Conservation (phyloP, 2,113 vertebrate genomes). For the Solea solea region DNA sequence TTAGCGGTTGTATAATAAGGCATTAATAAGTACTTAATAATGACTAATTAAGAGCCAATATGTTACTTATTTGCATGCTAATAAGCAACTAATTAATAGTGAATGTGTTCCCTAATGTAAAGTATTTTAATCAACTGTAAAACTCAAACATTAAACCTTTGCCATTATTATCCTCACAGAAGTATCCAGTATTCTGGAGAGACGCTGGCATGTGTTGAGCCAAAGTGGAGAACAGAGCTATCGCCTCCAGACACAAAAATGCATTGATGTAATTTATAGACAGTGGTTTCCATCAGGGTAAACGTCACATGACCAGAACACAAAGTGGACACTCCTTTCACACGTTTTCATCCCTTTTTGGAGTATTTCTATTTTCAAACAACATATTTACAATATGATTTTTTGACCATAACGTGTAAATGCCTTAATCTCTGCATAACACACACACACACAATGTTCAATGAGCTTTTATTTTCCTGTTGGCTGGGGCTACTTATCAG, state of each 20-base stretch:
- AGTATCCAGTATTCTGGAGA: background rate
- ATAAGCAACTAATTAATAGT: too few species aligned
- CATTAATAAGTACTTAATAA: too few species aligned
- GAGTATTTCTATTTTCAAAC: background rate
- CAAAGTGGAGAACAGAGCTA: constrained; percentile 8
- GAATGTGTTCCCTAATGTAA: too few species aligned
- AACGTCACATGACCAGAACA: constrained; percentile 8
- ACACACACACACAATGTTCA: constrained; percentile 2
- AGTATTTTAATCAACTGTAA: background rate
- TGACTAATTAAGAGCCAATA: too few species aligned
- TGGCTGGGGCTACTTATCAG: constrained; percentile 1
- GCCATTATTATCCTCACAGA: constrained; percentile 4
- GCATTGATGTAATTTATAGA: constrained; percentile 12
- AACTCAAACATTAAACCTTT: background rate
- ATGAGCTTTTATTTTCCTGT: constrained; percentile 10
- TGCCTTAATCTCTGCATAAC: constrained; percentile 12
- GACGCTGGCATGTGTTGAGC: background rate
- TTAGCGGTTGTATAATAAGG: too few species aligned
- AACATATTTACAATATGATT: constrained; percentile 4
- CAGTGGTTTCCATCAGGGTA: background rate
- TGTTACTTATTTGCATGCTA: too few species aligned
- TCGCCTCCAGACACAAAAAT: constrained; percentile 15
- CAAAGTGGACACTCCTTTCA: background rate
- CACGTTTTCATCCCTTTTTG: background rate
- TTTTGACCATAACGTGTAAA: constrained; percentile 4